A percentile compares a stretch with the other conserved stretches of the same genome.
These are phyloP conservation scores for Periophthalmodon schlosseri DNA, from an alignment of 2,113 vertebrate species.

Conservation along the genomic window DNA sequence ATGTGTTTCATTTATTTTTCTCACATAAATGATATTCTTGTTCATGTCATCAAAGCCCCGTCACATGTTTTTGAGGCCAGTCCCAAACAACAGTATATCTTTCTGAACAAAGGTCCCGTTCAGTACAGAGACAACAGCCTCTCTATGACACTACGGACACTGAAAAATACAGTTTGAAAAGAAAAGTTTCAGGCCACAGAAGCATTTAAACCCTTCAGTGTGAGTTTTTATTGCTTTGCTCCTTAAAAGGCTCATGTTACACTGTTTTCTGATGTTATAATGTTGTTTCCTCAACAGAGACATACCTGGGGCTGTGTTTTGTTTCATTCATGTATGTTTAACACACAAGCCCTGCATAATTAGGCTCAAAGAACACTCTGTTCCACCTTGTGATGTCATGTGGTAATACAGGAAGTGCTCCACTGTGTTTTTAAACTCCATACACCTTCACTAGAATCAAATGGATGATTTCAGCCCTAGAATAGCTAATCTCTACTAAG, in stretches of 20 bases:
- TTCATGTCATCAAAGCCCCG: slow-evolving; percentile 5
- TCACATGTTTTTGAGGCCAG: slow-evolving; percentile 33
- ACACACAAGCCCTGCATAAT: too few relatives aligned
- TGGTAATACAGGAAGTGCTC: too few relatives aligned
- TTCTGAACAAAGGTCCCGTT: slow-evolving; percentile 31
- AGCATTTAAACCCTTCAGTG: slow-evolving; percentile 10
- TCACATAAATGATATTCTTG: neutral
- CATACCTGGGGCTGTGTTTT: too few relatives aligned
- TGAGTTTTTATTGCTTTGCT: slow-evolving; percentile 2
- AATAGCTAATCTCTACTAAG: too few relatives aligned
- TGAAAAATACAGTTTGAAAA: slow-evolving; percentile 21
- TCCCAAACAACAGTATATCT: slow-evolving; percentile 27
- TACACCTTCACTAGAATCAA: too few relatives aligned
- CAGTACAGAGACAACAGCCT: slow-evolving; percentile 29
- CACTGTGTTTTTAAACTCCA: too few relatives aligned
- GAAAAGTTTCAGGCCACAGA: slow-evolving; percentile 4
- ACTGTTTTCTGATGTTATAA: too few relatives aligned
- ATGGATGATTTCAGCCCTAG: too few relatives aligned
- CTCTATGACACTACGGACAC: slow-evolving; percentile 24
- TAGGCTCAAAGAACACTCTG: too few relatives aligned
- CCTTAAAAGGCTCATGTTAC: neutral
- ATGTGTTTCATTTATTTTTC: neutral
- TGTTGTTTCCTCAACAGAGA: too few relatives aligned
- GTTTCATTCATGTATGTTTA: too few relatives aligned
- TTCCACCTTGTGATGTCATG: too few relatives aligned